phyloP scores from a whole-genome alignment of 2,888 invertebrate genomes.

The Heliconius cydno region DNA sequence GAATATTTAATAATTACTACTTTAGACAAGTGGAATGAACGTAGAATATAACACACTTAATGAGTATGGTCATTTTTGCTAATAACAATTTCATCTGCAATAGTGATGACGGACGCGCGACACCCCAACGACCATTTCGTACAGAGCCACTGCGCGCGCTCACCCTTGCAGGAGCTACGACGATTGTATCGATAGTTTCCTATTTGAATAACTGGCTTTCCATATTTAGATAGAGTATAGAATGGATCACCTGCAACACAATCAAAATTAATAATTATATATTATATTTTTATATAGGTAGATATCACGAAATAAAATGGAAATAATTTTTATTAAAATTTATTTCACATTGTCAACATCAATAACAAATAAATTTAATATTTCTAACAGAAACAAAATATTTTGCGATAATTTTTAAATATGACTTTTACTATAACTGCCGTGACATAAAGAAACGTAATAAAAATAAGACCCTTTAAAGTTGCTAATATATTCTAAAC shows the following conservation, averaged over 20 bases:
- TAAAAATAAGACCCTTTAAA: background rate
- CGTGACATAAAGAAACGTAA: background rate
- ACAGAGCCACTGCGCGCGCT: slow-evolving; percentile 60
- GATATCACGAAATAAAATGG: background rate
- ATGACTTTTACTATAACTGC: background rate
- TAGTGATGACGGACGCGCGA: slow-evolving; percentile 47
- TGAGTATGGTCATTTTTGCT: slow-evolving; percentile 44
- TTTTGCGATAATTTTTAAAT: background rate
- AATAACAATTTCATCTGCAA: slow-evolving; percentile 40
- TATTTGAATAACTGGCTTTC: slow-evolving; percentile 52
- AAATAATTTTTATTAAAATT: no score
- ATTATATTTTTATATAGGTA: background rate
- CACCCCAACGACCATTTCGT: slow-evolving; percentile 51
- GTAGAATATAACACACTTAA: background rate
- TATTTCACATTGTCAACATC: no score
- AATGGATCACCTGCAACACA: slow-evolving; percentile 41
- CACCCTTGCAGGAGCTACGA: slow-evolving; percentile 32
- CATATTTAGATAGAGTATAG: slow-evolving; percentile 45
- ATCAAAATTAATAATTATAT: background rate
- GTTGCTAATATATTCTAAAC: background rate
- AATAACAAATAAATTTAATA: background rate
- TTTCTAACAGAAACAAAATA: background rate
- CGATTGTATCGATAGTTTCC: slow-evolving; percentile 31
- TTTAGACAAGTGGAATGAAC: no score
- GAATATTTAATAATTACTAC: background rate